Evolutionary conservation across 2,113 vertebrate species (phyloP).

Genomic region (Tylochromis polylepis): DNA sequence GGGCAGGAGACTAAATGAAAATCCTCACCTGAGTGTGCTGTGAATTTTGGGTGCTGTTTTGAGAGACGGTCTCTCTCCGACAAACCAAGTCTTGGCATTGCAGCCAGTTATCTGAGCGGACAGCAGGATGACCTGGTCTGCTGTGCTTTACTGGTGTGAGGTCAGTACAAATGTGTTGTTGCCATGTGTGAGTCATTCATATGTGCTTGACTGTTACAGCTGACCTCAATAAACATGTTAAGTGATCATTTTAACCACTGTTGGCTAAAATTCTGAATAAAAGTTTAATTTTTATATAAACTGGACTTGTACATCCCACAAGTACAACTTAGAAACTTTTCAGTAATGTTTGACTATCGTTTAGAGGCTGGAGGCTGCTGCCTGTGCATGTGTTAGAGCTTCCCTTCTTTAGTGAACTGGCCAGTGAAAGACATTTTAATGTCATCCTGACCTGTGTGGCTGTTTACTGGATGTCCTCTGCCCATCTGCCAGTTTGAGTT

Average conservation of each 20-base stretch:
- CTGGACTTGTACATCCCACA: neutral
- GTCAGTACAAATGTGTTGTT: neutral
- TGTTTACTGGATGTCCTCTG: conserved; percentile 57
- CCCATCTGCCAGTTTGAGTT: conserved; percentile 58
- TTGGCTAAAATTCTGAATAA: neutral
- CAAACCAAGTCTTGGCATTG: neutral
- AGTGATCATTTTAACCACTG: neutral
- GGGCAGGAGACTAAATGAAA: neutral
- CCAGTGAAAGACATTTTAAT: conserved; percentile 49
- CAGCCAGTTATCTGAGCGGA: conserved; percentile 7
- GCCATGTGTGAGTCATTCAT: neutral
- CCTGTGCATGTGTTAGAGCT: neutral
- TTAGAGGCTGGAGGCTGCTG: neutral
- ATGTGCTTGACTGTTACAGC: neutral
- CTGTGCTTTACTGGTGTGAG: conserved; percentile 10
- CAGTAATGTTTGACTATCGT: neutral
- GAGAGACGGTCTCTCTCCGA: neutral
- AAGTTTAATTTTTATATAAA: fast-evolving
- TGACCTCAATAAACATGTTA: neutral
- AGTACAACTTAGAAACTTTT: neutral
- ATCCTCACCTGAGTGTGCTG: neutral
- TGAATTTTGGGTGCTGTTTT: neutral
- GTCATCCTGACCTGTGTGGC: conserved; percentile 47
- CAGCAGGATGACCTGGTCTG: conserved; percentile 12
- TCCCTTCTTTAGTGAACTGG: neutral